Conservation (phyloP, 1,140 invertebrate genomes). For the Bombus fervidus region DNA sequence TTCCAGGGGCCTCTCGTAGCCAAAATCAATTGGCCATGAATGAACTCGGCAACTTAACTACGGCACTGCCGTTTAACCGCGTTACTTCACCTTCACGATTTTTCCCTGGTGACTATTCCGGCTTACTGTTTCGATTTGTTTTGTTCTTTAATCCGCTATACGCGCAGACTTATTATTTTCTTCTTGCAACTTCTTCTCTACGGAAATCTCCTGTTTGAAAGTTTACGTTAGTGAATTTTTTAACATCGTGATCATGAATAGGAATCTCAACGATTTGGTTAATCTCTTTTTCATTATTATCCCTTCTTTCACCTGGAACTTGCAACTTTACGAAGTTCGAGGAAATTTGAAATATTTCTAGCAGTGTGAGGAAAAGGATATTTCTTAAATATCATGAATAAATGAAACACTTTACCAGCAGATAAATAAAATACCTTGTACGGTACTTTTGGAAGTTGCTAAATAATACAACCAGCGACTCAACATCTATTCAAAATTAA, state of each 20-base stretch:
- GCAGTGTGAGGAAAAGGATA: too few species aligned
- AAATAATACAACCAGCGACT: neutral
- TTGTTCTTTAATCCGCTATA: neutral
- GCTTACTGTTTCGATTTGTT: neutral
- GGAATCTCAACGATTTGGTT: too few species aligned
- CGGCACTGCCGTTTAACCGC: neutral
- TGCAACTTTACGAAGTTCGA: too few species aligned
- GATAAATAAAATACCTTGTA: too few species aligned
- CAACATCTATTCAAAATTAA: neutral
- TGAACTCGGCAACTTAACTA: neutral
- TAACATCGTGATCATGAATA: too few species aligned
- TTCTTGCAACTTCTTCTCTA: neutral
- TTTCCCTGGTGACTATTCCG: neutral
- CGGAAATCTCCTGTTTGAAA: neutral
- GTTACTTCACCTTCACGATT: neutral
- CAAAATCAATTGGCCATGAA: neutral
- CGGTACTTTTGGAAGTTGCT: neutral
- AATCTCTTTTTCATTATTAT: too few species aligned
- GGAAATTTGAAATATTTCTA: too few species aligned
- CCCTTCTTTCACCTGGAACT: too few species aligned
- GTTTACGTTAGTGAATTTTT: too few species aligned
- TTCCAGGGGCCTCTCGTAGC: too few species aligned
- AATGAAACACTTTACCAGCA: too few species aligned
- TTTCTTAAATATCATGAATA: too few species aligned
- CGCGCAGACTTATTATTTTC: neutral